Evolutionary conservation across 37 sponge, comb jelly and placozoan genomes (phyloP), one percentile per base, ranked within the genome.

Genomic region (Cliona cf. orientalis): DNA sequence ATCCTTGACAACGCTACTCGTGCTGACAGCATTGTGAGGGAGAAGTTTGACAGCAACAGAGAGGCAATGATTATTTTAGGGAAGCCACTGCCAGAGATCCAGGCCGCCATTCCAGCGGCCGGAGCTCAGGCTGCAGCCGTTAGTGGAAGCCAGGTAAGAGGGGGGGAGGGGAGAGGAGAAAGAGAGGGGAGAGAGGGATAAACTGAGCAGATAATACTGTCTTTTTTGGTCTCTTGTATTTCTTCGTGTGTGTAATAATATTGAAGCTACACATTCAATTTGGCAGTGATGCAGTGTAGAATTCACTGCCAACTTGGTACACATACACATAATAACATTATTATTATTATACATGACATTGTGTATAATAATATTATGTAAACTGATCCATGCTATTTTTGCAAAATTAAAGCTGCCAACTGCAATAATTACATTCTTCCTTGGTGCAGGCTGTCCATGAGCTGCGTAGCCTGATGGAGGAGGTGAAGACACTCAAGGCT

Each of bases 21-120:
- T n/a, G 97, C 97, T 38, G 97, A 96, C 66, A 49, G 35, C 41
- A 90, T 83, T 34, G 98, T 97, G 37, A 85, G 76, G 49, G 84
- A 85, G 56, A 97, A 95, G 82, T 97, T 70, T 67, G 85, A 95
- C 57, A 59, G 45, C 26, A 79, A 90, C 73, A 57, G 74, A 45
- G 69, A 72, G 29, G 91, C 92, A 2, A 88, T 97, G 38, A 59
- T 59, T 22, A 76, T 94, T 1, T 71, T 97, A 56, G 45, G 91
- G 7, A 78, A 90, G 69, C 71, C 80, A 12, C 79, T 80, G 40
- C 72, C 46, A 2, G 84, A 90, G 28, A 53, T 94, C 17, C 60
- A 60, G 0, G 42, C 79, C 3, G 25, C 79, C 29, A 57, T 94
- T 3, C 95, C 95, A 0, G 82, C 81, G 56, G 81, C 88, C 28